These are phyloP conservation scores for Sinocyclocheilus grahami DNA, from an alignment of 2,113 vertebrate genomes.

Conservation along the genomic window DNA sequence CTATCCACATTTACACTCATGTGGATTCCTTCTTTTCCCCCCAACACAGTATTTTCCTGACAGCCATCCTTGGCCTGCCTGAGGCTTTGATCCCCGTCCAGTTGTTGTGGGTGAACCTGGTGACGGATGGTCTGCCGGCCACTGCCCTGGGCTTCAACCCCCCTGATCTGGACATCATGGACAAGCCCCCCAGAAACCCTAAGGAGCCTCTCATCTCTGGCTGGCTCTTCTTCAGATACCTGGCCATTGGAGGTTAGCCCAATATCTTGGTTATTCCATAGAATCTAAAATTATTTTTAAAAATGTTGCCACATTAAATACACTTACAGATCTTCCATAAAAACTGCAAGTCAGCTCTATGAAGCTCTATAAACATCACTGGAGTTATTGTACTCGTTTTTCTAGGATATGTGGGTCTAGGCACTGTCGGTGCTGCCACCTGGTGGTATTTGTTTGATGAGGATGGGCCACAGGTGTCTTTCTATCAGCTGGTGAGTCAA, in stretches of 20 bases:
- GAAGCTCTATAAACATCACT: background rate
- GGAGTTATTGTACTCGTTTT: background rate
- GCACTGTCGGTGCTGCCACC: constrained; percentile 91
- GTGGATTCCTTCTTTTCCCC: background rate
- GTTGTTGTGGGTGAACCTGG: constrained; percentile 98
- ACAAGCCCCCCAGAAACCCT: constrained; percentile 91
- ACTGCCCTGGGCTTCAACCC: constrained; percentile 97
- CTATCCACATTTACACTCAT: background rate
- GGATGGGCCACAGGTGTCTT: constrained; percentile 89
- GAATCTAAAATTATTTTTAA: background rate
- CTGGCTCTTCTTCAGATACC: constrained; percentile 97
- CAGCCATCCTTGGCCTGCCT: constrained; percentile 93
- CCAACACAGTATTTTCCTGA: constrained; percentile 90
- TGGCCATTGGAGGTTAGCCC: constrained; percentile 90
- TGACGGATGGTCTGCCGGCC: constrained; percentile 93
- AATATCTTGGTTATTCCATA: background rate
- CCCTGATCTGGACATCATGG: constrained; percentile 97
- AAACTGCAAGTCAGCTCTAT: background rate
- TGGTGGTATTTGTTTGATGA: constrained; percentile 98
- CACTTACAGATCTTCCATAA: background rate
- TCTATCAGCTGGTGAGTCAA: constrained; percentile 92
- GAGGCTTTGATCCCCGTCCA: constrained; percentile 97
- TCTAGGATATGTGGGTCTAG: constrained; percentile 93
- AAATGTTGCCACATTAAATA: background rate
- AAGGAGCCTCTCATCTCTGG: constrained; percentile 95